Base-by-base conservation (phyloP, 2,113 vertebrate genomes). In the Capra hircus region DNA sequence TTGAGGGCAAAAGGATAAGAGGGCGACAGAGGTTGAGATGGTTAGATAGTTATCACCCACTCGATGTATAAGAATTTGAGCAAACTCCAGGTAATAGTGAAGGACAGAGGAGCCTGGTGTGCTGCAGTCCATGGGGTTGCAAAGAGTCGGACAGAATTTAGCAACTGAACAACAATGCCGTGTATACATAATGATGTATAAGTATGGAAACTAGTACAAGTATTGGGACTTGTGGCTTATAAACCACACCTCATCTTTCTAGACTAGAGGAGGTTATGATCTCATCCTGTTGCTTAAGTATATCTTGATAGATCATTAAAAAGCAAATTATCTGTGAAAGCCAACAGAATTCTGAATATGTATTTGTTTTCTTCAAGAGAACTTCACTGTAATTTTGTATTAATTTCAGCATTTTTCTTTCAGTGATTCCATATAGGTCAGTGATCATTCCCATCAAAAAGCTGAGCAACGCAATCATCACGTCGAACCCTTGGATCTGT, bases 391-490 rank as follows among this genome's bases (percentile, higher is more conserved):
- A 57, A 89, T 50, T 25, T 91, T 28, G 0, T 10, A 80, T 67
- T 52, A 74, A 95, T 17, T n/a, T 43, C 9, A 21, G 27, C 45
- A 0, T 84, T 87, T 59, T 43, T 80, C 59, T 48, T 96, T 93
- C 96, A 99, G 99, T 99, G 98, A 99, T 99, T 97, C 99, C 99
- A 0, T 99, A 99, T 89, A 99, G 99, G 90, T 99, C 99, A 1
- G 99, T 99, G 95, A 99, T 99, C 90, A 99, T 99, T 96, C 99
- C 99, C 78, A 99, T 99, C 98, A 99, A 99, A 98, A 99, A 99
- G 96, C 99, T 99, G 88, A 99, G 99, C 98, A 99, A 99, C 43
- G 99, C 99, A 0, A 99, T 99, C 99, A 99, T 99, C 64, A 99
- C 99, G 0, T 99, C 99, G 1, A 99, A 99, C 95, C 99, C 99